A percentile compares a stretch with the other conserved stretches of the same genome.
Evolutionary conservation across 2,797 vertebrate genomes (phyloP).

Genomic region (Ptychadena robeensis): DNA sequence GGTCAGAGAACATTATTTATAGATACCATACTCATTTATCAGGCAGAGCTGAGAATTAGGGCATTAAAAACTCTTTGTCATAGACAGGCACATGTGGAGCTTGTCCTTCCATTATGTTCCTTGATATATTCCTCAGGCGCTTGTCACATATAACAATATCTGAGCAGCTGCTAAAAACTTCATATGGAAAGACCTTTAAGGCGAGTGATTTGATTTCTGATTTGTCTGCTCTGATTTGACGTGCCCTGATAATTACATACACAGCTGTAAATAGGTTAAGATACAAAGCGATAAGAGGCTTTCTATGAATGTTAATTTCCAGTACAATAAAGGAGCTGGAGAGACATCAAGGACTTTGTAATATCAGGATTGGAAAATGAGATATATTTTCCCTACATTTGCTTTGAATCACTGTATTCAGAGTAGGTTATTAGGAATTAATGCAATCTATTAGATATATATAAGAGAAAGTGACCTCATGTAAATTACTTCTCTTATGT

Average conservation of each 20-base stretch:
- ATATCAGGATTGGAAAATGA: background rate
- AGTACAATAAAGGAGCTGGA: background rate
- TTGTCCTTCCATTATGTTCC: conserved; percentile 10
- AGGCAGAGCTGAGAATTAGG: conserved; percentile 15
- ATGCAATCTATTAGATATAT: too few species aligned
- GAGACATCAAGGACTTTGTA: background rate
- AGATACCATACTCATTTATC: conserved; percentile 33
- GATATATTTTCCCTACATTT: background rate
- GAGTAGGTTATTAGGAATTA: background rate
- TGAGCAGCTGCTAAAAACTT: background rate
- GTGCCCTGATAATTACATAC: conserved; percentile 25
- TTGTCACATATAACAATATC: conserved; percentile 14
- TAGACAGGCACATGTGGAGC: background rate
- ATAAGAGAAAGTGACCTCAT: background rate
- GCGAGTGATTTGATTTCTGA: conserved; percentile 26
- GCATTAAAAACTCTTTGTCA: conserved; percentile 20
- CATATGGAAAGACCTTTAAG: conserved; percentile 36
- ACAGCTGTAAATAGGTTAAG: background rate
- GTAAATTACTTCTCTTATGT: background rate
- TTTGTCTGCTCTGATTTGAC: conserved; percentile 10
- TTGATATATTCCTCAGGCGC: background rate
- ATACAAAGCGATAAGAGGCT: conserved; percentile 4
- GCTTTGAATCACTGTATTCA: background rate
- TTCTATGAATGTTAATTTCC: conserved; percentile 7
- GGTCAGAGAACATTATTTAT: conserved; percentile 47